Percentiles rank a stretch among this genome's conserved stretches.
phyloP scores from a whole-genome alignment of 2,797 vertebrate species.

The Prionace glauca region DNA sequence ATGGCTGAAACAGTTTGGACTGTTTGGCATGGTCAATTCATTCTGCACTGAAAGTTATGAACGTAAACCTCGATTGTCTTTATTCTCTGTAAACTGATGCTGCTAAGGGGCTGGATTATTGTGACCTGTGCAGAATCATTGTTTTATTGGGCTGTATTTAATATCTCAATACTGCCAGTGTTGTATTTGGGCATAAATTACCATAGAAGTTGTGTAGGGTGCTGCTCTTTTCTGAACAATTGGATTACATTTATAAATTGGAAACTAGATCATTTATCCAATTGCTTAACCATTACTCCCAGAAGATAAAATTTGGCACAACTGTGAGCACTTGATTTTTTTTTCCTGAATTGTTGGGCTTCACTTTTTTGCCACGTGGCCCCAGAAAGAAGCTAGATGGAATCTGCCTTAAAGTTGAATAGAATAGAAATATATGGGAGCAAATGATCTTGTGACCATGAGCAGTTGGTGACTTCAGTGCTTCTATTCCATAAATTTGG shows the following conservation, averaged over 20 bases:
- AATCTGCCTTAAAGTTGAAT: background rate
- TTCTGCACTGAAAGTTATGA: conserved; percentile 1
- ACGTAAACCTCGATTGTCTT: background rate
- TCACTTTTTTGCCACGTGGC: background rate
- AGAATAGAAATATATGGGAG: background rate
- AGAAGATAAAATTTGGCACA: background rate
- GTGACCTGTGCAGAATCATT: background rate
- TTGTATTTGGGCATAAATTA: conserved; percentile 23
- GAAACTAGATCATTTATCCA: conserved; percentile 2
- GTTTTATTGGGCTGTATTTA: background rate
- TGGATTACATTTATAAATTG: background rate
- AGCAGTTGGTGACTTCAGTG: background rate
- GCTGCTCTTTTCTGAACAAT: background rate
- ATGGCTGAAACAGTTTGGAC: background rate
- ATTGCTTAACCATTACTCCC: background rate
- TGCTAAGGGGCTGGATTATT: conserved; percentile 18
- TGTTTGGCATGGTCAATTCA: conserved; percentile 2
- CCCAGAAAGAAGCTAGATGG: background rate
- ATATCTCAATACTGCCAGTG: background rate
- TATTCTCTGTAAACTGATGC: background rate
- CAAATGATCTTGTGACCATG: background rate
- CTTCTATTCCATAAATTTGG: conserved; percentile 18
- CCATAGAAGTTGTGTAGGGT: background rate
- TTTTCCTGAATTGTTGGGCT: background rate
- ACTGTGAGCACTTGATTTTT: background rate